Evolutionary conservation across 2,113 vertebrate genomes (phyloP).

Genomic region (Cryptotis parvus): DNA sequence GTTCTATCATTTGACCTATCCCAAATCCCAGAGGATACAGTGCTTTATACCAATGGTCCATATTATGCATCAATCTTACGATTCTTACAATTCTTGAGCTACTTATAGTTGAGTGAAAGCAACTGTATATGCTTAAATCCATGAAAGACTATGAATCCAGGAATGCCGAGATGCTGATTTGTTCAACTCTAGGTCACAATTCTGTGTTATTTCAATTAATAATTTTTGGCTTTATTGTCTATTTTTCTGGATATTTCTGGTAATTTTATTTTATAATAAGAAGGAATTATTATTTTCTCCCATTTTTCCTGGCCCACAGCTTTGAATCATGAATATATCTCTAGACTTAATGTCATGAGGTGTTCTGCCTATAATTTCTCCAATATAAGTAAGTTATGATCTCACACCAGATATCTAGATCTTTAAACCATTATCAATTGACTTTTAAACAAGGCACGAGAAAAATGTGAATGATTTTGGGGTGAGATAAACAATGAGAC

Average conservation of each 20-base stretch:
- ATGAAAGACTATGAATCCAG: not conserved
- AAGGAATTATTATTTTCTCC: not conserved
- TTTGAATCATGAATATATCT: not conserved
- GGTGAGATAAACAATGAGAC: conserved; percentile 38
- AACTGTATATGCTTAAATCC: not conserved
- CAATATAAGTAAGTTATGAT: too few species aligned
- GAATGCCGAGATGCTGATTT: not conserved
- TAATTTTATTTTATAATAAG: not conserved
- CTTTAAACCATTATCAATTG: conserved; percentile 13
- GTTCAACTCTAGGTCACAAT: not conserved
- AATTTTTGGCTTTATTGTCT: not conserved
- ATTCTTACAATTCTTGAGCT: not conserved
- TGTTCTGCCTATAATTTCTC: not conserved
- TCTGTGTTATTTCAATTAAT: conserved; percentile 20
- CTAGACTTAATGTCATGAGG: not conserved
- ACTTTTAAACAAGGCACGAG: conserved; percentile 2
- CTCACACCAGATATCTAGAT: not conserved
- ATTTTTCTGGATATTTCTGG: conserved; percentile 15
- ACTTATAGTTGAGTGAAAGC: conserved; percentile 23
- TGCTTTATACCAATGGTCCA: not conserved
- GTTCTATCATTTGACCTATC: too few species aligned
- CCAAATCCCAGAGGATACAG: not conserved
- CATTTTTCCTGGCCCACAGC: not conserved
- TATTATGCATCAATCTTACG: not conserved
- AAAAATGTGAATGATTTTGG: not conserved